Evolutionary conservation across 2,113 vertebrate genomes (phyloP).

Genomic region (Cyprinodon variegatus): DNA sequence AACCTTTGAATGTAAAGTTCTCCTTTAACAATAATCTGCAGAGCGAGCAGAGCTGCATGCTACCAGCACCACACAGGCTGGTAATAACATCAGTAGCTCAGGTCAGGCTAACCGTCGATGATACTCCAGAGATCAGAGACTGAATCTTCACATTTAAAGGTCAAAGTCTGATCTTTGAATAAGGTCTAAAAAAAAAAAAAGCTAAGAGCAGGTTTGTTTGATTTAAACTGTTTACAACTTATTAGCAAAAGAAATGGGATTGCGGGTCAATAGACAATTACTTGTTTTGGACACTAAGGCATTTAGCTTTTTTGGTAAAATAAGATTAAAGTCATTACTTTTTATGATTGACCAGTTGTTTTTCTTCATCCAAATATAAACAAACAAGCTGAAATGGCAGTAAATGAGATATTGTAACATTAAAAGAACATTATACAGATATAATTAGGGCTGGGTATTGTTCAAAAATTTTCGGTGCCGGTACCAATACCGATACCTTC

Average conservation of each 20-base stretch:
- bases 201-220: background rate
- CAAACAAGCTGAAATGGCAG: background rate
- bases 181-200: background rate
- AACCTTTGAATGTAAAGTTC: slow-evolving; percentile 36
- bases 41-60: background rate
- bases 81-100: slow-evolving; percentile 25
- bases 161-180: background rate
- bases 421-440: slow-evolving; percentile 17
- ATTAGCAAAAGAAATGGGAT: background rate
- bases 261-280: background rate
- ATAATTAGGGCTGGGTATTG: no score
- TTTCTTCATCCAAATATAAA: background rate
- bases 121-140: slow-evolving; percentile 16
- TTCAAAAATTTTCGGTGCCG: no score
- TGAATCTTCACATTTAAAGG: slow-evolving; percentile 21
- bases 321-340: background rate
- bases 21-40: slow-evolving; percentile 41
- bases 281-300: background rate
- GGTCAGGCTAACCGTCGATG: slow-evolving; percentile 31
- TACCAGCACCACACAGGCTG: background rate
- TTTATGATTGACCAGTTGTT: background rate
- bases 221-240: background rate
- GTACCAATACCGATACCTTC: no score
- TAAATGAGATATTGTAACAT: no score
- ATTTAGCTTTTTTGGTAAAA: background rate